A percentile compares a stretch with the other conserved stretches of the same genome.
phyloP scores from a whole-genome alignment of 2,797 vertebrate species.

The Poecilia velifera region DNA sequence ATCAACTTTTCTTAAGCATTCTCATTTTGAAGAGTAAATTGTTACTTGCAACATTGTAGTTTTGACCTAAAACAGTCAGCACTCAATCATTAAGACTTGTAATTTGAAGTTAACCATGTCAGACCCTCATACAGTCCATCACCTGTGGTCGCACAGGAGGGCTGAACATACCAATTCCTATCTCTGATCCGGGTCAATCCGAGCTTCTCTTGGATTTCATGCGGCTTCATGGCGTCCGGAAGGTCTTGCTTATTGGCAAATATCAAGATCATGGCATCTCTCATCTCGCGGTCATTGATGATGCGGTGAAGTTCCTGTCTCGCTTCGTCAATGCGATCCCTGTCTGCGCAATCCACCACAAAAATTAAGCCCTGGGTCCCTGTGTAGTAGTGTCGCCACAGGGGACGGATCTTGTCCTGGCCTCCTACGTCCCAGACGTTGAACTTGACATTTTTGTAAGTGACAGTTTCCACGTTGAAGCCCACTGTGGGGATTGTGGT shows the following conservation, averaged over 20 bases:
- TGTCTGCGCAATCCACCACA: slow-evolving; percentile 98
- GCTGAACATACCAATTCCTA: slow-evolving; percentile 99
- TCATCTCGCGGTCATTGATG: slow-evolving; percentile 99
- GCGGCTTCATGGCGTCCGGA: slow-evolving; percentile 98
- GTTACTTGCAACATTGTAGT: slow-evolving; percentile 82
- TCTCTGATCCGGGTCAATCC: slow-evolving; percentile 99
- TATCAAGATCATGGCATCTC: slow-evolving; percentile 99
- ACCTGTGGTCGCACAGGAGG: slow-evolving; percentile 97
- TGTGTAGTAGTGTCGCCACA: slow-evolving; percentile 99
- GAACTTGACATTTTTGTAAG: slow-evolving; percentile 99
- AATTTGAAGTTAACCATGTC: slow-evolving; percentile 99
- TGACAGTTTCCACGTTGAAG: slow-evolving; percentile 99
- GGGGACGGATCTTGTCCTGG: slow-evolving; percentile 97
- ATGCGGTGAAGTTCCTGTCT: slow-evolving; percentile 99
- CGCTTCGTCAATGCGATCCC: slow-evolving; percentile 98
- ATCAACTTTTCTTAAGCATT: slow-evolving; percentile 82
- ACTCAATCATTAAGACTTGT: slow-evolving; percentile 97
- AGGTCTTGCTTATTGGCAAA: slow-evolving; percentile 99
- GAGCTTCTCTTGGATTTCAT: slow-evolving; percentile 99
- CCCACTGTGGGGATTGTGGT: slow-evolving; percentile 99
- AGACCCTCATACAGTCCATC: slow-evolving; percentile 99
- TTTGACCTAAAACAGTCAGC: slow-evolving; percentile 88
- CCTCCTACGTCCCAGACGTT: slow-evolving; percentile 99
- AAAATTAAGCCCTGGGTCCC: slow-evolving; percentile 99
- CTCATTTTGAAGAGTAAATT: slow-evolving; percentile 84